Percentiles rank a stretch among this genome's conserved stretches.
phyloP scores from a whole-genome alignment of 2,113 vertebrate genomes.

The Gallinago jamesoni region DNA sequence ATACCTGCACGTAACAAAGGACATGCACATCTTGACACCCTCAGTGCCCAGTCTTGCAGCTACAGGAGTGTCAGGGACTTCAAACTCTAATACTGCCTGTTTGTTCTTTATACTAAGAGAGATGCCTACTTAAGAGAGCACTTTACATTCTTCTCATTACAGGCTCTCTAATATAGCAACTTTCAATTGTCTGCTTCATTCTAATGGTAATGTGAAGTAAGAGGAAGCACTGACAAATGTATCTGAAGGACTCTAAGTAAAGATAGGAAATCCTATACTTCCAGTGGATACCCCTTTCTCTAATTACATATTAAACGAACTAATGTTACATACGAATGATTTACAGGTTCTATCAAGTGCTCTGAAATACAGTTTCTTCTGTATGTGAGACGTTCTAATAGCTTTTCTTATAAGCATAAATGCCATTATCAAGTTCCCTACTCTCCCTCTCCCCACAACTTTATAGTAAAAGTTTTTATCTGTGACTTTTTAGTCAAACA shows the following conservation, averaged over 20 bases:
- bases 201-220: neutral
- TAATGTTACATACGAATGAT: neutral
- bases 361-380: neutral
- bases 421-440: neutral
- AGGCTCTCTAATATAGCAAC: neutral
- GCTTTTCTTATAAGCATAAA: neutral
- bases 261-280: neutral
- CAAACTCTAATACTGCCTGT: neutral
- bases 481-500: neutral
- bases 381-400: neutral
- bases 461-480: neutral
- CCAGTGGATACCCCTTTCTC: neutral
- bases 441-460: neutral
- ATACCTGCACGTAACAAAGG: neutral
- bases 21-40: neutral
- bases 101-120: neutral
- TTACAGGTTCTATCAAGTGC: neutral
- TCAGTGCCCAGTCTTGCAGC: neutral
- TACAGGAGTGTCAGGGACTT: neutral
- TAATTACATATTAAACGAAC: neutral
- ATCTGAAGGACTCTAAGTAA: neutral
- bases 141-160: neutral
- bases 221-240: neutral
- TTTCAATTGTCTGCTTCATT: neutral
- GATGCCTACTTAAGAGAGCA: neutral